Evolutionary conservation across 2,888 invertebrate genomes (phyloP).

Genomic region (Sympetrum striolatum): DNA sequence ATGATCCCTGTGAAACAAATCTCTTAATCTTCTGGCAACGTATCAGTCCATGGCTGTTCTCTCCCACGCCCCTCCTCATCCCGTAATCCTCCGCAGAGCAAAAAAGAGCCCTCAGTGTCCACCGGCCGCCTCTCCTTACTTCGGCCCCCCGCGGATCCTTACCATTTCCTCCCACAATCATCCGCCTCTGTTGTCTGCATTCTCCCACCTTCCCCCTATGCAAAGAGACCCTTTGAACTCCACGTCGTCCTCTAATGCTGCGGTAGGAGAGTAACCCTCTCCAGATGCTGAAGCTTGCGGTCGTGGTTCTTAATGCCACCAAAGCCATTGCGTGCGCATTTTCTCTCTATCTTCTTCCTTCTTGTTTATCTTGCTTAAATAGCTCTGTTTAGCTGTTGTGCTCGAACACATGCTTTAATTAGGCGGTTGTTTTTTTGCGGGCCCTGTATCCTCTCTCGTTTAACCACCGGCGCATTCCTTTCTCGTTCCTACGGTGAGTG

Average conservation of each 20-base stretch:
- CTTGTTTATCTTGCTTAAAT: not conserved
- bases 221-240: not conserved
- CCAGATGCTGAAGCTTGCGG: not conserved
- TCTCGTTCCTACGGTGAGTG: too few relatives aligned
- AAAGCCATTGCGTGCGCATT: not conserved
- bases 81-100: not conserved
- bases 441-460: too few relatives aligned
- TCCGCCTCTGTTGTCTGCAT: not conserved
- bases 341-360: not conserved
- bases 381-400: not conserved
- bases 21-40: not conserved
- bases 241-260: not conserved
- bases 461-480: too few relatives aligned
- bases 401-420: not conserved
- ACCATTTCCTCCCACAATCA: not conserved
- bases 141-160: not conserved
- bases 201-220: not conserved
- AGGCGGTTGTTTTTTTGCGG: too few relatives aligned
- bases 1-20: not conserved
- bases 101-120: not conserved
- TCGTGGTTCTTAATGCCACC: not conserved
- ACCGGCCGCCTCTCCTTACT: not conserved
- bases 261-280: not conserved
- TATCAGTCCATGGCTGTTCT: not conserved
- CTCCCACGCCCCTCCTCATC: not conserved